phyloP scores from a whole-genome alignment of 2,113 vertebrate species.

The Panthera leo region DNA sequence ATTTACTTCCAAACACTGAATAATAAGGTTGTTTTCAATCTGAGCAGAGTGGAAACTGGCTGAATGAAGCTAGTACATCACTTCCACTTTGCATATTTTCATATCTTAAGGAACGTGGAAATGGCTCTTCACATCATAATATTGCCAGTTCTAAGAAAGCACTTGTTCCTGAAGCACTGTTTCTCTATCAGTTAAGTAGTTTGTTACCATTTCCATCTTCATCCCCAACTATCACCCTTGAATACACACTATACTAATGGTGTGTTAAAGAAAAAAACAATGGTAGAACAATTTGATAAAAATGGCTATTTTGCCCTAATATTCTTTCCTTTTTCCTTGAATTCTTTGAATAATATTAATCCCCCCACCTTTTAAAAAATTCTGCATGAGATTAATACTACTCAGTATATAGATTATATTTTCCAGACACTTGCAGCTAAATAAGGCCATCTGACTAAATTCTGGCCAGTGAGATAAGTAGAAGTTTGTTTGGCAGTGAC shows the following conservation, averaged over 20 bases:
- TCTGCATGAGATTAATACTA: not conserved
- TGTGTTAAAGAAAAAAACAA: not conserved
- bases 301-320: rapidly evolving
- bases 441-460: not conserved
- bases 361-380: not conserved
- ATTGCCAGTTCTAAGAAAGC: not conserved
- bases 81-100: not conserved
- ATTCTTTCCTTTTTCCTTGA: not conserved
- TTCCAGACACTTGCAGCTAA: not conserved
- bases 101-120: not conserved
- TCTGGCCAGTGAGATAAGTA: not conserved
- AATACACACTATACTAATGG: not conserved
- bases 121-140: not conserved
- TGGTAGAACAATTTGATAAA: not conserved
- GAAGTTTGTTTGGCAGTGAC: not conserved
- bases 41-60: not conserved
- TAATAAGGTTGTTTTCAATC: not conserved
- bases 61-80: not conserved
- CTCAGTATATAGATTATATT: not conserved
- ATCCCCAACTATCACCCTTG: not conserved
- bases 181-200: not conserved
- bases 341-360: not conserved
- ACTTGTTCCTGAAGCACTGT: not conserved
- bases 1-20: not conserved
- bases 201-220: not conserved